These are phyloP conservation scores for Rhodinocichla rosea DNA, from an alignment of 2,113 vertebrate genomes.

Conservation along the genomic window DNA sequence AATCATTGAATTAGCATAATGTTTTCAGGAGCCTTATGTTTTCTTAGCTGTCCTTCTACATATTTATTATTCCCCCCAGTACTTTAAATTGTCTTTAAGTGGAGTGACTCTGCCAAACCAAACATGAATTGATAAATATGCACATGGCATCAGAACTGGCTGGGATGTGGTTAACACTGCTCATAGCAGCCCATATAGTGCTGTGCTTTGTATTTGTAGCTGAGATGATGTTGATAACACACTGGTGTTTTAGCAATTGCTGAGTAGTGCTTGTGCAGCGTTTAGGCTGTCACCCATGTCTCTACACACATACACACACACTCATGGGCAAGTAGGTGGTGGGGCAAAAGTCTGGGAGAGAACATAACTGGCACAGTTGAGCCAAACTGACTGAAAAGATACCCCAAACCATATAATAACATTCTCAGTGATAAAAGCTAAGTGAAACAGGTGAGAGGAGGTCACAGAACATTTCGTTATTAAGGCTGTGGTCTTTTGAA, in stretches of 20 bases:
- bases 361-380: not conserved
- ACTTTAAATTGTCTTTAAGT: not conserved
- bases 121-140: not conserved
- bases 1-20: not conserved
- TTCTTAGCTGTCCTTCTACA: not conserved
- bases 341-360: not conserved
- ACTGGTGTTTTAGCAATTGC: not conserved
- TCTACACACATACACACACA: not conserved
- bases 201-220: not conserved
- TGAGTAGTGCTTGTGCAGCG: not conserved
- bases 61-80: not conserved
- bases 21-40: not conserved
- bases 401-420: not conserved
- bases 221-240: not conserved
- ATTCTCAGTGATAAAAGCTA: not conserved
- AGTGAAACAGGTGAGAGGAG: not conserved
- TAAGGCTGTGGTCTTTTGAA: not conserved
- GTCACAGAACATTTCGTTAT: fast-evolving
- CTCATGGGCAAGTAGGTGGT: not conserved
- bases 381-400: not conserved
- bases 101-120: not conserved
- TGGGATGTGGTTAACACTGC: not conserved
- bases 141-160: not conserved
- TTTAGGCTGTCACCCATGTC: no score
- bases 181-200: not conserved